Base-by-base conservation (phyloP, 2,113 vertebrate genomes). In the Pavo muticus region DNA sequence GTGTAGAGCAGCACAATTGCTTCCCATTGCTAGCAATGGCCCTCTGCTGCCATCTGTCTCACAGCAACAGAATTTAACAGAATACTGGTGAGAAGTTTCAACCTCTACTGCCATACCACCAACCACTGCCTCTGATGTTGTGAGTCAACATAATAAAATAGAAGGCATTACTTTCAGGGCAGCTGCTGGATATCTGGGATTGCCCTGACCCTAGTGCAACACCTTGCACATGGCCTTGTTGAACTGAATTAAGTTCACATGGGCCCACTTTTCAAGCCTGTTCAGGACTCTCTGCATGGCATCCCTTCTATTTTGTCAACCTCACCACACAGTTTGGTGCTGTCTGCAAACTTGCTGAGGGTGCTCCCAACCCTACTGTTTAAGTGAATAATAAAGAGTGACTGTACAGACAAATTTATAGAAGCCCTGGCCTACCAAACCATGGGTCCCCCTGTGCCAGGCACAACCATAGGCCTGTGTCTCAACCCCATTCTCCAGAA, bases 381-480 rank as follows among this genome's bases (percentile, higher is more conserved):
- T 13, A 20, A n/a, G 56, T 59, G 17, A n/a, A 21, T 20, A n/a
- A n/a, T 59, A 18, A 59, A n/a, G 52, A 30, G 32, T 11, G 7
- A 20, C 11, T 40, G 11, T 48, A 25, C 45, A 52, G 18, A 68
- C 42, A 82, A 79, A 85, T 10, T 3, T 40, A 2, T 11, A 52
- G 70, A 73, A 74, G 4, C 6, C 9, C 17, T 56, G 30, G 25
- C 12, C 17, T 59, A 25, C 21, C 27, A 11, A 32, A 19, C 17
- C 3, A 1, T 21, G 14, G 7, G 12, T 13, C 32, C 3, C 5
- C 6, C 12, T 13, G 60, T 25, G 13, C 9, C 7, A 64, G 17
- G 14, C 14, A 54, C 23, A 47, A 17, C 42, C 4, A 20, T 24
- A 29, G 42, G 21, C 30, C 42, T 44, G 11, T 45, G 6, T 32